Evolutionary conservation across 2,888 invertebrate species (phyloP), one percentile per base, ranked within the genome.

Genomic region (Chelonus formosanus): DNA sequence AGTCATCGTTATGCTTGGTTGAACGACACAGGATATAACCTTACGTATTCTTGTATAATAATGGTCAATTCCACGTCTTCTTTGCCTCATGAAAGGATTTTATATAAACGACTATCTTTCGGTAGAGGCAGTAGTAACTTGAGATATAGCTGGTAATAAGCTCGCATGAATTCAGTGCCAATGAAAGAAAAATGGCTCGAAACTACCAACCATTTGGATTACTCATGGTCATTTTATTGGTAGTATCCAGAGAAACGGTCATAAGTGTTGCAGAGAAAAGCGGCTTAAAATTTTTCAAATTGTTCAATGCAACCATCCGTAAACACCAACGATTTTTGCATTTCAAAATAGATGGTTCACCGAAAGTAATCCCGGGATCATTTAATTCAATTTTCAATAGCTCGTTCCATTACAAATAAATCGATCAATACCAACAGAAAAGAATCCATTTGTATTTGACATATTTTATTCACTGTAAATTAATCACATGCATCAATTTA

Each of bases 101-200:
- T 61, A 45, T 35, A 52, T 52, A 32, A 31, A 45, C 40, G 35
- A 10, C 47, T 59, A 32, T 48, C 43, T 40, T 44, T 32, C 52
- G 7, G 45, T 54, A 53, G 52, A 57, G 7, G 8, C 65, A 45
- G 59, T 58, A 63, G 61, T 62, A 70, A 70, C 65, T 67, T 65
- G 63, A 63, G 50, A 60, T 64, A 45, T 63, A n/a, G 55, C 35
- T 47, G 68, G 71, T 72, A 70, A 72, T 71, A 72, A 72, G 69
- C 68, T 67, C 63, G 65, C 64, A 69, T 66, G 68, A 69, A 73
- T 71, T 73, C 70, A 71, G 56, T 68, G 69, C 67, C 73, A 71
- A 73, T 73, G 73, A 73, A 73, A 73, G 67, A 73, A 68, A 68
- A 68, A 73, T 71, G 61, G 68, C 65, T 58, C 52, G 52, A 52